These are phyloP conservation scores for Drosophila insularis DNA, from an alignment of 1,140 invertebrate genomes.

Conservation along the genomic window DNA sequence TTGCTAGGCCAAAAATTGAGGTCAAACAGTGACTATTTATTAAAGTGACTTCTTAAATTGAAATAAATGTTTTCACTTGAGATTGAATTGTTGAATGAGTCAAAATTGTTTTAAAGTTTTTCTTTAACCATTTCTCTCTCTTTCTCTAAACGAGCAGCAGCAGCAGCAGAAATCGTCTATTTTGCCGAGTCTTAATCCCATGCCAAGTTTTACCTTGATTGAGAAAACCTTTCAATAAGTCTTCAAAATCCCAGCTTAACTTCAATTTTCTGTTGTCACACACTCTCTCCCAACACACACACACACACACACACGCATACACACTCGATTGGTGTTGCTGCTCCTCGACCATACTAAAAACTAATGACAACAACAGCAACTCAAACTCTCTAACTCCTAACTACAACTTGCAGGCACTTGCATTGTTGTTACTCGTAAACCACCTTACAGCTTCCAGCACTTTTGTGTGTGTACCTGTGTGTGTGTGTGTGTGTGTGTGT, in stretches of 20 bases:
- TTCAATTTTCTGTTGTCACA: slow-evolving; percentile 26
- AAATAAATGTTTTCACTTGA: no score
- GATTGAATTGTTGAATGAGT: no score
- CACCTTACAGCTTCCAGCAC: slow-evolving; percentile 47
- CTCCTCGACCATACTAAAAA: slow-evolving; percentile 35
- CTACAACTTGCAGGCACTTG: slow-evolving; percentile 17
- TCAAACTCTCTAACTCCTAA: slow-evolving; percentile 26
- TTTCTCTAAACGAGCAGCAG: no score
- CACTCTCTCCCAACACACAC: neutral
- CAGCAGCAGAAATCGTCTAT: neutral
- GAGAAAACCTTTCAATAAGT: slow-evolving; percentile 5
- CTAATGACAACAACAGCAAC: slow-evolving; percentile 47
- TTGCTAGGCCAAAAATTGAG: no score
- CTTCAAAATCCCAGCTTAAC: slow-evolving; percentile 28
- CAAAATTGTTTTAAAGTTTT: no score
- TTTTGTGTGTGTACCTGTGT: neutral
- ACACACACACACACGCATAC: slow-evolving; percentile 1
- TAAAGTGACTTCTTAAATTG: no score
- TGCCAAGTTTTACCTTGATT: neutral
- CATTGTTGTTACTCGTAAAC: slow-evolving; percentile 21
- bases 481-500: slow-evolving; percentile 20
- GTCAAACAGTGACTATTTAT: no score
- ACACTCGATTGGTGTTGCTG: neutral
- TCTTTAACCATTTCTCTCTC: no score
- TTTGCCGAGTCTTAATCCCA: neutral